These are phyloP conservation scores for Helicoverpa armigera DNA, from an alignment of 1,140 invertebrate species.

Conservation along the genomic window DNA sequence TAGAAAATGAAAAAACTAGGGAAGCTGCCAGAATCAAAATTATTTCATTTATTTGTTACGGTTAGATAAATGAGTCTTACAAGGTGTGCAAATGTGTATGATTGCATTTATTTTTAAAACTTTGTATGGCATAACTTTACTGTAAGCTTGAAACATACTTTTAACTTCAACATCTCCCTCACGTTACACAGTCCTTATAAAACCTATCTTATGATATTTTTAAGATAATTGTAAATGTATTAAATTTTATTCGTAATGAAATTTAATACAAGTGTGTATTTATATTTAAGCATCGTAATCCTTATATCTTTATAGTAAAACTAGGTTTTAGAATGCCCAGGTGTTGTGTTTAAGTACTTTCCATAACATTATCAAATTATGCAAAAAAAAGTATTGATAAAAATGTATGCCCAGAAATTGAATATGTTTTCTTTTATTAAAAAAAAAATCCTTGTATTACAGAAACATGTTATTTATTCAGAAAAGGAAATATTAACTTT, in stretches of 20 bases:
- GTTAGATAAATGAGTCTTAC: no score
- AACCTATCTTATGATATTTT: background rate
- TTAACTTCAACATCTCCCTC: no score
- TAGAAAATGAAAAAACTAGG: background rate
- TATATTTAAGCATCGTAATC: background rate
- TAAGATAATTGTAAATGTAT: background rate
- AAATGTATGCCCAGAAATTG: no score
- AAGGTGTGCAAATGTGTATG: no score
- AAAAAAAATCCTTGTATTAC: no score
- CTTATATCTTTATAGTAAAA: conserved; percentile 12
- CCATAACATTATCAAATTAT: no score
- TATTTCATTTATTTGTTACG: background rate
- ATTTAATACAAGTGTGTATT: conserved; percentile 8
- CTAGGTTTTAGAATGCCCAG: background rate
- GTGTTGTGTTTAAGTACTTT: background rate
- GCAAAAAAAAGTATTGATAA: no score
- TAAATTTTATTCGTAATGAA: background rate
- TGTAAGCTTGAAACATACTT: no score
- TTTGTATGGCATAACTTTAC: no score
- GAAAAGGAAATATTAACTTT: background rate
- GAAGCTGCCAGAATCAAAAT: background rate
- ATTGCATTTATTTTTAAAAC: no score
- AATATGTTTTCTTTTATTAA: no score
- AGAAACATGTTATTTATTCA: conserved; percentile 1
- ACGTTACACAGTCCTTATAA: background rate